Evolutionary conservation across 2,113 vertebrate species (phyloP).

Genomic region (Gymnobelideus leadbeateri): DNA sequence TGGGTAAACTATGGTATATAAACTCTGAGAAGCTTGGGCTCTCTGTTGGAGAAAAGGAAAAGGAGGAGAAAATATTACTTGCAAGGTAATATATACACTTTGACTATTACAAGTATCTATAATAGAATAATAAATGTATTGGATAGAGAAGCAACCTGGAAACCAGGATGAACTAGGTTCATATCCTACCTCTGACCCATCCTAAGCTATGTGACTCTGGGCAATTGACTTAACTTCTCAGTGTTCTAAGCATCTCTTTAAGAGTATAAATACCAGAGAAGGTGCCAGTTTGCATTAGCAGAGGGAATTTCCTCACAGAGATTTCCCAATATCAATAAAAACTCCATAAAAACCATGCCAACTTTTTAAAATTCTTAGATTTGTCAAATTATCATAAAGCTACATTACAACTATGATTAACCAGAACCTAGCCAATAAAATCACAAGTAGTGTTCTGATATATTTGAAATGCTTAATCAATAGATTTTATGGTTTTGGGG

Average conservation of each 20-base stretch:
- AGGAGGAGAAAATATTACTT: background rate
- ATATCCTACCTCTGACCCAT: background rate
- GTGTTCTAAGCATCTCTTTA: background rate
- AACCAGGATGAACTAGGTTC: background rate
- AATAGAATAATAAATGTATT: background rate
- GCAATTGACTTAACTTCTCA: background rate
- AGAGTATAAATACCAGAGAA: background rate
- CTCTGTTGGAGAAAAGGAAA: background rate
- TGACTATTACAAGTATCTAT: background rate
- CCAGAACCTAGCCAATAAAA: background rate
- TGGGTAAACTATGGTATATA: background rate
- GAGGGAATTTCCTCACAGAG: background rate
- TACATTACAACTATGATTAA: background rate
- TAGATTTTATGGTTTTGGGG: background rate
- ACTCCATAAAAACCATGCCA: background rate
- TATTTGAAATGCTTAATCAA: background rate
- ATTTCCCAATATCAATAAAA: background rate
- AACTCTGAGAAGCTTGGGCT: background rate
- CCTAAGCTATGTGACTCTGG: background rate
- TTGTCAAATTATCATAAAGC: background rate
- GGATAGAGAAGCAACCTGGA: background rate
- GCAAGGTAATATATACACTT: background rate
- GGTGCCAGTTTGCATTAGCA: background rate
- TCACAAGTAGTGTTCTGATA: background rate
- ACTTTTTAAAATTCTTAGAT: background rate